These are phyloP conservation scores for Galago senegalensis DNA, from an alignment of 2,797 vertebrate genomes.

Conservation along the genomic window DNA sequence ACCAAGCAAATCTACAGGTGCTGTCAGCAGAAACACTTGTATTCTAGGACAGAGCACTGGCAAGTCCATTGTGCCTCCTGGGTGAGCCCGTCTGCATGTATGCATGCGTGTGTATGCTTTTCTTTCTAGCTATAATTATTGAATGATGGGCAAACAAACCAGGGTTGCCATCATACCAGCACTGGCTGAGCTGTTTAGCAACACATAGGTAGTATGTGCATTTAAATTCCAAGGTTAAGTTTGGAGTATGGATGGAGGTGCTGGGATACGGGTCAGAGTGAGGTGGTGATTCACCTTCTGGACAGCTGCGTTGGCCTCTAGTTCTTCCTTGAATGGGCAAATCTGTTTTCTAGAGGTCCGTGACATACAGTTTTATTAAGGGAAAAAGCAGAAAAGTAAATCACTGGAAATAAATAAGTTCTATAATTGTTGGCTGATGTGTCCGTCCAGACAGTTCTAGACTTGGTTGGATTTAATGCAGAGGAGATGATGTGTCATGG, in stretches of 20 bases:
- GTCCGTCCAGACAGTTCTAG: not conserved
- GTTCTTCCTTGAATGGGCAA: not conserved
- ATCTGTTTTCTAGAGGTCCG: not conserved
- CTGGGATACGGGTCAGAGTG: not conserved
- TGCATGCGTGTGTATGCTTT: accelerated
- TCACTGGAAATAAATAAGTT: not conserved
- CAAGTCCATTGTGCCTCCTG: not conserved
- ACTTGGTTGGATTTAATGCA: not conserved
- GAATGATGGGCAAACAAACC: not conserved
- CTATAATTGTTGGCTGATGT: not conserved
- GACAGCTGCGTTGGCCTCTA: not conserved
- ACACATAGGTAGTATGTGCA: not conserved
- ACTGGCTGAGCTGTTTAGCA: not conserved
- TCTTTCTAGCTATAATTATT: not conserved
- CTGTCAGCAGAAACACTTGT: not conserved
- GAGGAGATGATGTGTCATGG: not conserved
- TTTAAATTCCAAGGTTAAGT: not conserved
- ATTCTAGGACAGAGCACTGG: not conserved
- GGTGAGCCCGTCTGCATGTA: not conserved
- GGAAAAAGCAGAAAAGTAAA: not conserved
- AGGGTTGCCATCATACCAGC: not conserved
- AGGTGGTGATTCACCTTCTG: too few relatives aligned
- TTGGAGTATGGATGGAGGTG: not conserved
- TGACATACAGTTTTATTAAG: not conserved
- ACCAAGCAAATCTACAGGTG: not conserved